Conservation (phyloP, 2,888 invertebrate species). For the Pinctada fucata region DNA sequence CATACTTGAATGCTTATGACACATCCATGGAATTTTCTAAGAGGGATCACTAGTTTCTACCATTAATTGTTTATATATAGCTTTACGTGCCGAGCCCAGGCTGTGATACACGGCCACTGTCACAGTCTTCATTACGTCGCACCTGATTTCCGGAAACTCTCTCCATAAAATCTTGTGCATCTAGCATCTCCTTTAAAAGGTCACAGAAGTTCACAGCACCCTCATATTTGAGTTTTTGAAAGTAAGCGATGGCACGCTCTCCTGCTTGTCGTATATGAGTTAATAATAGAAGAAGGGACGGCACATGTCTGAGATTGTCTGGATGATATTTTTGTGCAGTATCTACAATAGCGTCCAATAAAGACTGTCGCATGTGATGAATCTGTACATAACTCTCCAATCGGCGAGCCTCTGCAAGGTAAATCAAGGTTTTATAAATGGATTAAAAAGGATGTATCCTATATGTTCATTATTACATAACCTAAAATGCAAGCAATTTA, state of each 20-base stretch:
- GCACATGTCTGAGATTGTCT: slow-evolving; percentile 64
- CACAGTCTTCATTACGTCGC: too few relatives aligned
- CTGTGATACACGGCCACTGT: too few relatives aligned
- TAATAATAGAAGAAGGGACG: slow-evolving; percentile 65
- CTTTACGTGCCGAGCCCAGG: too few relatives aligned
- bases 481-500: too few relatives aligned
- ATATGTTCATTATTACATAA: too few relatives aligned
- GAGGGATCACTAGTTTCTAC: too few relatives aligned
- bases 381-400: slow-evolving; percentile 65
- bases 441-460: too few relatives aligned
- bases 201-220: slow-evolving; percentile 69
- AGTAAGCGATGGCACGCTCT: slow-evolving; percentile 66
- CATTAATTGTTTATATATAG: too few relatives aligned
- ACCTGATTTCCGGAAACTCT: background rate
- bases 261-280: slow-evolving; percentile 71
- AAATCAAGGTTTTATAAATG: background rate
- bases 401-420: slow-evolving; percentile 63
- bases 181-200: slow-evolving; percentile 69
- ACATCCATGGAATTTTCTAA: too few relatives aligned
- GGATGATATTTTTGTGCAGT: slow-evolving; percentile 68
- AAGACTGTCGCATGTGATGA: slow-evolving; percentile 64
- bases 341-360: slow-evolving; percentile 66
- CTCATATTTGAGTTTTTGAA: slow-evolving; percentile 67
- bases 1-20: too few relatives aligned
- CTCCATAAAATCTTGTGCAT: slow-evolving; percentile 53